Conservation (phyloP, 2,113 vertebrate species). For the Trochalopteron elliotii region DNA sequence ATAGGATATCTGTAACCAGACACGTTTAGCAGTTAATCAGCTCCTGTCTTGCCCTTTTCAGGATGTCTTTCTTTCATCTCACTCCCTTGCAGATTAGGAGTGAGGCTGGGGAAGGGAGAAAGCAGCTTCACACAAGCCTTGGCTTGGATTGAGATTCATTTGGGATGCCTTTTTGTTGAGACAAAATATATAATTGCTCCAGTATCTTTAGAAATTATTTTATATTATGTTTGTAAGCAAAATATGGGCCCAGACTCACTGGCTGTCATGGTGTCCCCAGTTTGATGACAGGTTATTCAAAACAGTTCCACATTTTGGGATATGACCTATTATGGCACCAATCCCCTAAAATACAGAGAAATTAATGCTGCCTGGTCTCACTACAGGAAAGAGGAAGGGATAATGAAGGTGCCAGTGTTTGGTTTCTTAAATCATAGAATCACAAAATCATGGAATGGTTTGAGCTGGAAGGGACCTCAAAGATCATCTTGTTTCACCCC, state of each 20-base stretch:
- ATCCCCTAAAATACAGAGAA: not conserved
- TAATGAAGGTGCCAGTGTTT: not conserved
- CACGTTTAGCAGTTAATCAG: not conserved
- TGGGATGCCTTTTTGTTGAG: not conserved
- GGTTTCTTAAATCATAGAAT: not conserved
- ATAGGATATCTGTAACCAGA: conserved; percentile 60
- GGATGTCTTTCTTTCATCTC: not conserved
- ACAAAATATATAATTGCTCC: not conserved
- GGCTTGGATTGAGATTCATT: not conserved
- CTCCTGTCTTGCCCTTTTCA: not conserved
- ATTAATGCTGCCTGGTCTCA: not conserved
- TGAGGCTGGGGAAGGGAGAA: not conserved
- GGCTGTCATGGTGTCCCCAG: not conserved
- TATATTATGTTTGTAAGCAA: not conserved
- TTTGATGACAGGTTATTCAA: not conserved
- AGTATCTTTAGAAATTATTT: not conserved
- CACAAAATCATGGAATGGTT: not conserved
- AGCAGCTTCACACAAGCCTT: not conserved
- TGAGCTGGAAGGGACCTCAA: not conserved
- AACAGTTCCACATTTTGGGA: not conserved
- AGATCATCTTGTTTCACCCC: fast-evolving
- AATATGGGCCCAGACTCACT: not conserved
- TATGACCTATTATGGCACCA: not conserved
- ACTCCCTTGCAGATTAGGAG: not conserved
- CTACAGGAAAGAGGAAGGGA: not conserved